Evolutionary conservation across 2,113 vertebrate genomes (phyloP).

Genomic region (Oceanodroma tethys): DNA sequence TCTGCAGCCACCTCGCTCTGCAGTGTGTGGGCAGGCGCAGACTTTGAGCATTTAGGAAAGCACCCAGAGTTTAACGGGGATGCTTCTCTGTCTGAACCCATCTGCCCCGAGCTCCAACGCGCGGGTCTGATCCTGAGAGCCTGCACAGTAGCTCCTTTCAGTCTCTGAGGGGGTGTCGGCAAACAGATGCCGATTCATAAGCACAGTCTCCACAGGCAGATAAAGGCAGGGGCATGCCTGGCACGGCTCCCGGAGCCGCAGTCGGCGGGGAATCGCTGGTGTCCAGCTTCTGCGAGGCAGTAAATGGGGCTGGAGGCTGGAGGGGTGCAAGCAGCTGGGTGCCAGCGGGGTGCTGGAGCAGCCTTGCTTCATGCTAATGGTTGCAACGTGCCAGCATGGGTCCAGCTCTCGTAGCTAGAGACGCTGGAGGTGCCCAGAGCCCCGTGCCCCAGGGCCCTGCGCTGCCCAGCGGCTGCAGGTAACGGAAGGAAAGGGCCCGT

Average conservation of each 20-base stretch:
- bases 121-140: background rate
- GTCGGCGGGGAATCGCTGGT: background rate
- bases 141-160: background rate
- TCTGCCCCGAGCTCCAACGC: background rate
- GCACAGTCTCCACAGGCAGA: background rate
- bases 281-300: rapidly evolving
- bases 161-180: background rate
- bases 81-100: background rate
- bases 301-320: background rate
- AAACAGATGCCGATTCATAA: background rate
- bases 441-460: background rate
- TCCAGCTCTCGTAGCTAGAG: background rate
- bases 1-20: background rate
- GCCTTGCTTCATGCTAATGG: background rate
- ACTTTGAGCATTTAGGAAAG: background rate
- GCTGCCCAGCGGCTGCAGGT: background rate
- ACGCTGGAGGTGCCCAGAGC: background rate
- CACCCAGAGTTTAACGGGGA: background rate
- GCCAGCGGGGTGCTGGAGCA: background rate
- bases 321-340: background rate
- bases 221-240: background rate
- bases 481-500: rapidly evolving
- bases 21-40: background rate
- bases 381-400: rapidly evolving
- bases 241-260: background rate